phyloP scores from a whole-genome alignment of 2,888 invertebrate genomes.

The Tiliacea citrago region DNA sequence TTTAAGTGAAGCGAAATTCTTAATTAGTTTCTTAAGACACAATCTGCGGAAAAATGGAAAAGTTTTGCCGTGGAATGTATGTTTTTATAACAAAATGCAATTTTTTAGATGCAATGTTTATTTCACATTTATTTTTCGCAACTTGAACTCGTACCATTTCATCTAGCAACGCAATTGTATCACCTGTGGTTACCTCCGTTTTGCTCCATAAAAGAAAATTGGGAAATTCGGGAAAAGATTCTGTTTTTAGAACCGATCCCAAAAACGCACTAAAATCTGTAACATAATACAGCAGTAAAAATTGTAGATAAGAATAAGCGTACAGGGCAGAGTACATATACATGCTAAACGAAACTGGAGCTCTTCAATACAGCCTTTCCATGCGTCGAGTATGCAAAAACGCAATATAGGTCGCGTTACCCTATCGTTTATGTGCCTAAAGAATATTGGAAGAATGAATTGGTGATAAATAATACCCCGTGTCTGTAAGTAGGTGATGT shows the following conservation, averaged over 20 bases:
- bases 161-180: slow-evolving; percentile 18
- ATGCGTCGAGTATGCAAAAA: slow-evolving; percentile 48
- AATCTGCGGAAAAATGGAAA: slow-evolving; percentile 51
- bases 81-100: slow-evolving; percentile 40
- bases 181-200: slow-evolving; percentile 31
- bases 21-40: slow-evolving; percentile 64
- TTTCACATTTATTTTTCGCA: background rate
- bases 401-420: slow-evolving; percentile 42
- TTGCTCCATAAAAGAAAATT: slow-evolving; percentile 51
- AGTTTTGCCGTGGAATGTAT: slow-evolving; percentile 44
- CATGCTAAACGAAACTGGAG: slow-evolving; percentile 31
- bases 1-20: slow-evolving; percentile 63
- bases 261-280: slow-evolving; percentile 51
- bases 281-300: slow-evolving; percentile 49
- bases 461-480: slow-evolving; percentile 73
- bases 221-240: slow-evolving; percentile 44
- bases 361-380: slow-evolving; percentile 35
- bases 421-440: slow-evolving; percentile 49
- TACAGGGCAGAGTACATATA: slow-evolving; percentile 35
- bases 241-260: slow-evolving; percentile 35
- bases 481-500: slow-evolving; percentile 56
- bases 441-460: slow-evolving; percentile 69
- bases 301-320: slow-evolving; percentile 47
- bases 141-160: slow-evolving; percentile 12
- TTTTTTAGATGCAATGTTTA: slow-evolving; percentile 25